Evolutionary conservation across 1,140 invertebrate genomes (phyloP), one percentile per base, ranked within the genome.

Genomic region (Schlechtendalia chinensis): DNA sequence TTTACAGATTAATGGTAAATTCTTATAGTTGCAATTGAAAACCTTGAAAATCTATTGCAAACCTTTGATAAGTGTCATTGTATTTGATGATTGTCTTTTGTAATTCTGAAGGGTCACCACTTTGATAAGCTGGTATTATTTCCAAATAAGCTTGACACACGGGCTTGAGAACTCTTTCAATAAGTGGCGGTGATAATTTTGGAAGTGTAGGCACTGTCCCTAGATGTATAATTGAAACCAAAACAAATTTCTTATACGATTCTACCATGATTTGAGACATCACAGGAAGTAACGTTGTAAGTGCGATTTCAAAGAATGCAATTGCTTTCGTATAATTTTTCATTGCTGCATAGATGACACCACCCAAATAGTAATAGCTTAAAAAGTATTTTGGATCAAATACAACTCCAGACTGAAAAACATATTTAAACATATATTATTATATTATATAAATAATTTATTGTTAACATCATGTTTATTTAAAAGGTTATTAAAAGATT

Each of bases 191-290:
- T 58, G 93, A 93, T 86, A 96, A 97, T 88, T 96, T 97, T 50
- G 96, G 96, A 84, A 97, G 29, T 54, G 81, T 1, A 81, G 81
- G 84, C 84, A 94, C 91, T 88, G 95, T 97, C 84, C 96, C 96
- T 88, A 96, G 91, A 67, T 96, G 86, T 84, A 98, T 95, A 32
- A 98, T 88, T 47, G 94, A 95, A 45, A 98, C 91, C 67, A 98
- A 88, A 83, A 97, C 93, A 84, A 94, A 98, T 86, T 98, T 98
- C 87, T 98, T 98, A 84, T 98, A 98, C 16, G 96, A 92, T 87
- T 98, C 96, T 32, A 98, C 87, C 95, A 98, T 97, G 82, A 98
- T 96, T 85, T 97, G 94, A 82, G 96, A 97, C 27, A 98, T 93
- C 47, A 95, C 95, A 86, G 94, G 91, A 77, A 95, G 93, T 1